Evolutionary conservation across 2,797 vertebrate species (phyloP).

Genomic region (Atherinosoma microstoma): DNA sequence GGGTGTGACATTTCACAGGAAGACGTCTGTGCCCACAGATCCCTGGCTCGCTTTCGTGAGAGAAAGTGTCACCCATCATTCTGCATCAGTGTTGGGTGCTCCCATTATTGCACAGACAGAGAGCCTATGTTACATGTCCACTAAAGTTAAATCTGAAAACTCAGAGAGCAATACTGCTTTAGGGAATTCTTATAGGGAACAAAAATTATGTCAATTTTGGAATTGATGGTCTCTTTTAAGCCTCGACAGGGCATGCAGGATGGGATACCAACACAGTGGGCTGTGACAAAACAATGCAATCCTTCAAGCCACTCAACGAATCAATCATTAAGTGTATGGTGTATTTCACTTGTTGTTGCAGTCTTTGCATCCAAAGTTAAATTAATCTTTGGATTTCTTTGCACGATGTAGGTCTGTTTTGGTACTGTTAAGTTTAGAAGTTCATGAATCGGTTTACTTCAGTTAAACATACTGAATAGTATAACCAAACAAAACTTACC

Average conservation of each 20-base stretch:
- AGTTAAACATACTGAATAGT: not conserved
- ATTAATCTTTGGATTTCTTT: not conserved
- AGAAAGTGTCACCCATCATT: slow-evolving; percentile 49
- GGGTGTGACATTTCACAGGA: slow-evolving; percentile 85
- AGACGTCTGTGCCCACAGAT: slow-evolving; percentile 76
- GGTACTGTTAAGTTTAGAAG: slow-evolving; percentile 15
- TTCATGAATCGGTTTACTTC: not conserved
- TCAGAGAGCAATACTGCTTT: not conserved
- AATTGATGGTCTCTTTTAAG: slow-evolving; percentile 3
- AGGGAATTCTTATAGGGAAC: not conserved
- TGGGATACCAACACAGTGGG: not conserved
- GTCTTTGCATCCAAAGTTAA: slow-evolving; percentile 1
- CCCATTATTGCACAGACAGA: slow-evolving; percentile 18
- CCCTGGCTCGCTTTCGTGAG: slow-evolving; percentile 48
- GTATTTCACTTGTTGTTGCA: not conserved
- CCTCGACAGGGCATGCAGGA: not conserved
- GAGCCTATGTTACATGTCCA: slow-evolving; percentile 35
- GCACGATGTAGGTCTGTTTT: slow-evolving; percentile 12
- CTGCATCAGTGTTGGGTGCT: slow-evolving; percentile 40
- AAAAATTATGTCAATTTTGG: not conserved
- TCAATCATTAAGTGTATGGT: not conserved
- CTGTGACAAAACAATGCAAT: not conserved
- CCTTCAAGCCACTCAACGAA: not conserved
- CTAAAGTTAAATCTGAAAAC: slow-evolving; percentile 29
- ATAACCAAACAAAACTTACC: not conserved